Evolutionary conservation across 2,888 invertebrate species (phyloP).

Genomic region (Leptarthrus brevirostris): DNA sequence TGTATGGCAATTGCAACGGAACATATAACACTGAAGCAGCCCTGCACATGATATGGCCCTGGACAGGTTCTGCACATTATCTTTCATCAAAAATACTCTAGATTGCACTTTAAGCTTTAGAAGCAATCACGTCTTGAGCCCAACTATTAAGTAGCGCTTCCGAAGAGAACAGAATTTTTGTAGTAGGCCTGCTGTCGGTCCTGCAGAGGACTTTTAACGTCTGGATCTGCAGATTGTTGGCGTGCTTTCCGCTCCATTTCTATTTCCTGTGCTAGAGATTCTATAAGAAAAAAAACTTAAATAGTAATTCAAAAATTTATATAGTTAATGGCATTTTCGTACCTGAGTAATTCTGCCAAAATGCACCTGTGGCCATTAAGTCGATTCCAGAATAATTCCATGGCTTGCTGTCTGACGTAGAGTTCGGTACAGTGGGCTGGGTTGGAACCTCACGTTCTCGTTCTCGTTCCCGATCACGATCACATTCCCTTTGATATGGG

Average conservation of each 20-base stretch:
- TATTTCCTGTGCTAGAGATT: slow-evolving; percentile 86
- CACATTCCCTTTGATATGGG: slow-evolving; percentile 58
- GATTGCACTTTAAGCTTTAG: not conserved
- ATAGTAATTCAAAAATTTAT: not conserved
- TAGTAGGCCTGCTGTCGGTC: slow-evolving; percentile 82
- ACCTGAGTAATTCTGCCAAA: slow-evolving; percentile 95
- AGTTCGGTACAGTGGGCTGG: slow-evolving; percentile 64
- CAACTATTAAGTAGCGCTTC: slow-evolving; percentile 81
- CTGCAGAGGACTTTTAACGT: slow-evolving; percentile 87
- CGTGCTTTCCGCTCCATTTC: slow-evolving; percentile 89
- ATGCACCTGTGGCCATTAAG: slow-evolving; percentile 86
- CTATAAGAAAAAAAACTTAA: slow-evolving; percentile 68
- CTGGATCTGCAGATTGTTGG: slow-evolving; percentile 81
- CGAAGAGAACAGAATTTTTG: slow-evolving; percentile 90
- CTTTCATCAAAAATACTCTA: not conserved
- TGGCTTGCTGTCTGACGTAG: slow-evolving; percentile 69
- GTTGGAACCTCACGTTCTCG: slow-evolving; percentile 56
- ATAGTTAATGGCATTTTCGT: slow-evolving; percentile 62
- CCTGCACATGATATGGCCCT: not conserved
- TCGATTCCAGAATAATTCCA: slow-evolving; percentile 81
- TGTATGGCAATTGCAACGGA: slow-evolving; percentile 11
- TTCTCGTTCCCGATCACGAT: slow-evolving; percentile 59
- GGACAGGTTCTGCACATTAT: not conserved
- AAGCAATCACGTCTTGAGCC: not conserved
- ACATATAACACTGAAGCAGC: not conserved